phyloP scores from a whole-genome alignment of 2,113 vertebrate species.

The Ammodytes dubius region DNA sequence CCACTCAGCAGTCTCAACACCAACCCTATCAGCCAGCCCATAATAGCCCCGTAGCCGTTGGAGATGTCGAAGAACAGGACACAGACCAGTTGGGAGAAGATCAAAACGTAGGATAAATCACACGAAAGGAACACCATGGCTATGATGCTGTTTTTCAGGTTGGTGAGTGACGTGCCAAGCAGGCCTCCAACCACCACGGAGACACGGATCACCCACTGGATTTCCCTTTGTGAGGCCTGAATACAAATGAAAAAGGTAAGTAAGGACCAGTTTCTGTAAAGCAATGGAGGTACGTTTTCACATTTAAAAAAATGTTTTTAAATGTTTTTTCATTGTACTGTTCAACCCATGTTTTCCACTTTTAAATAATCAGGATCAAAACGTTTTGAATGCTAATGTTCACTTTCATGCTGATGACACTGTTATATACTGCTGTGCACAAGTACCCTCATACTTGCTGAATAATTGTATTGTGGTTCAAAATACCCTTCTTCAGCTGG shows the following conservation, averaged over 20 bases:
- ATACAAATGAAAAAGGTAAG: neutral
- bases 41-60: slow-evolving; percentile 79
- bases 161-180: slow-evolving; percentile 65
- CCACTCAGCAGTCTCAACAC: slow-evolving; percentile 80
- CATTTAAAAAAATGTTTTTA: no score
- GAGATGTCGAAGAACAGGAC: slow-evolving; percentile 68
- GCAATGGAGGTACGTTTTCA: no score
- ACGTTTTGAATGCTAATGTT: no score
- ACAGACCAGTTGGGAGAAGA: slow-evolving; percentile 85
- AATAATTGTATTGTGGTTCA: no score
- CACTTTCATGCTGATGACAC: no score
- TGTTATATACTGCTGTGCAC: no score
- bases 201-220: slow-evolving; percentile 78
- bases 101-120: slow-evolving; percentile 77
- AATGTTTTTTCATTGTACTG: no score
- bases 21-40: slow-evolving; percentile 75
- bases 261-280: no score
- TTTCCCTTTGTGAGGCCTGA: slow-evolving; percentile 82
- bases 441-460: no score
- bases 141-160: slow-evolving; percentile 74
- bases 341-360: no score
- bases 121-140: slow-evolving; percentile 76
- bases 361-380: no score
- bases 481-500: no score
- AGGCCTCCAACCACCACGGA: slow-evolving; percentile 79